Base-by-base conservation (phyloP, 1,140 invertebrate genomes). In the Ceratitis capitata region DNA sequence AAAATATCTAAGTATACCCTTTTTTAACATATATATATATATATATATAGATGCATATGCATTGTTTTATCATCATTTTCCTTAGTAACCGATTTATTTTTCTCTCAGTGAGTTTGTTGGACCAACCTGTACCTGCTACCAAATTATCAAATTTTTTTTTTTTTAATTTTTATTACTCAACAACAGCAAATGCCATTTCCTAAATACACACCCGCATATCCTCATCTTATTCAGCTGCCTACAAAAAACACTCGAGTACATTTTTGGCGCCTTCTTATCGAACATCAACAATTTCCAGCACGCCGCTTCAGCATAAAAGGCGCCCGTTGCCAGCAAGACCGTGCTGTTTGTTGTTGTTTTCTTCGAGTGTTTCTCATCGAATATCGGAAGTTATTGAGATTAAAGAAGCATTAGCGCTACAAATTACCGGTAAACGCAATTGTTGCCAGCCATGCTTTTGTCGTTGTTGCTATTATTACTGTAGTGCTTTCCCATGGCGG, bases 361-460 rank as follows among this genome's bases (percentile, higher is more conserved):
- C 32, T 69, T 69, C 61, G 61, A 69, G 61, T 69, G 69, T 10
- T 78, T 78, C 26, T 78, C 69, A n/a, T 78, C 69, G 69, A 78
- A 45, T 78, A 78, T 78, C 69, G 69, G 69, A 78, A 78, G 69
- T 78, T 78, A 78, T 78, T 78, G 69, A 45, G 69, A 78, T 78
- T 78, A 78, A 42, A 45, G 39, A 45, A 35, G 69, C 69, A 78
- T 78, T 78, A 78, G 69, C 69, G 69, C 39, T 78, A 78, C 69
- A 78, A 78, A 78, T 78, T 78, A 78, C 69, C 69, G 69, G 35
- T 78, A 78, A 78, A 78, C 32, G 39, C 23, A 23, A n/a, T 78
- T 78, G 35, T 78, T 78, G 19, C n/a, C n/a, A n/a, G n/a, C n/a
- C n/a, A n/a, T n/a, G n/a, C n/a, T n/a, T n/a, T 45, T 78, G 5